phyloP scores from a whole-genome alignment of 1,140 invertebrate species.

The Helicoverpa zea region DNA sequence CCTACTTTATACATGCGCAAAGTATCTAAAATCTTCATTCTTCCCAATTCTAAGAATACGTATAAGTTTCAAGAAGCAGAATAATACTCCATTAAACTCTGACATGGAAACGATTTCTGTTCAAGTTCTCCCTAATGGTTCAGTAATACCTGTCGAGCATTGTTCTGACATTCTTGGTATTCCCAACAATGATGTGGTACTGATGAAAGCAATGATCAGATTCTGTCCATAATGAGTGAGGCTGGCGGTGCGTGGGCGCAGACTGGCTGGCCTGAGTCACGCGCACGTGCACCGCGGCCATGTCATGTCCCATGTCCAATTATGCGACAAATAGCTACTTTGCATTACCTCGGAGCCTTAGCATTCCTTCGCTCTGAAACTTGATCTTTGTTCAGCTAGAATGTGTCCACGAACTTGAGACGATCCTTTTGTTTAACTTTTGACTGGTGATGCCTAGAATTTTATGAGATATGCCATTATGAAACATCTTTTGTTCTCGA shows the following conservation, averaged over 20 bases:
- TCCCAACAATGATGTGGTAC: conserved; percentile 6
- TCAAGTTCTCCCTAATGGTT: not conserved
- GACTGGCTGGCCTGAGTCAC: conserved; percentile 62
- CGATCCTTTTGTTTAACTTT: conserved; percentile 31
- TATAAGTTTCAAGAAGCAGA: not conserved
- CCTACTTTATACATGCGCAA: not conserved
- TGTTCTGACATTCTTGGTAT: conserved; percentile 13
- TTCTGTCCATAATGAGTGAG: conserved; percentile 16
- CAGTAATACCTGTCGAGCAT: not conserved
- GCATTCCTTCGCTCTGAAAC: conserved; percentile 45
- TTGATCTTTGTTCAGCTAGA: conserved; percentile 30
- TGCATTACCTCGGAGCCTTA: conserved; percentile 53
- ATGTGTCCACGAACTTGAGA: conserved; percentile 2
- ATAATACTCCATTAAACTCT: not conserved
- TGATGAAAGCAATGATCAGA: conserved; percentile 38
- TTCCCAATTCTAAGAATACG: not conserved
- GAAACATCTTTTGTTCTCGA: conserved; percentile 1
- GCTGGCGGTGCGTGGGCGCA: conserved; percentile 51
- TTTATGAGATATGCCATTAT: conserved; percentile 14
- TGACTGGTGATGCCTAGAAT: conserved; percentile 23
- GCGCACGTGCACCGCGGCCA: conserved; percentile 65
- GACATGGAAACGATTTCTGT: not conserved
- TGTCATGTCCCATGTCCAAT: conserved; percentile 69
- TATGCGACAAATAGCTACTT: conserved; percentile 64
- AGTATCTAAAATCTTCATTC: not conserved